Base-by-base conservation (phyloP, 2,888 invertebrate genomes). In the Ligdia adustata region DNA sequence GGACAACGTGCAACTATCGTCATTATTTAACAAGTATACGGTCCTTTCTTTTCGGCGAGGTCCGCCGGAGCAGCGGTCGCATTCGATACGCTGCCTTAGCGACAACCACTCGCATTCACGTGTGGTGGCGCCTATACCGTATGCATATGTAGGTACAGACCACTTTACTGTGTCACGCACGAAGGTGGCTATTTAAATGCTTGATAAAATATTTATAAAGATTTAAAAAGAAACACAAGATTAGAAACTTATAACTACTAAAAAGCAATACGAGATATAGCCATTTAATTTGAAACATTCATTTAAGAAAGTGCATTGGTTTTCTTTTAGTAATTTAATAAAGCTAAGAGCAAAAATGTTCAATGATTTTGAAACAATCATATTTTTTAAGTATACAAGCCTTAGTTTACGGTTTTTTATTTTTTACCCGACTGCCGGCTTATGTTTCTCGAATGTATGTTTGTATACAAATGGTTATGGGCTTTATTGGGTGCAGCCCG, bases 11-110 rank as follows among this genome's bases (percentile, higher is more conserved):
- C 86, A 82, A 85, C 87, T 81, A 82, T 85, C 74, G 87, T 85
- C 87, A 85, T 87, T 86, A 87, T 87, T 87, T 82, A 85, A 86
- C 80, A 77, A 74, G 63, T 76, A 79, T 79, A 78, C 84, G 68
- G 80, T 89, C 89, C 89, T 89, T 89, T 89, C 88, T 87, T 89
- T 89, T 88, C 78, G 79, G 59, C 79, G 79, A 79, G 83, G 82
- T 70, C 73, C 68, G 73, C 66, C 61, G 69, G 59, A 41, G 62
- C 57, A 59, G 59, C 64, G 34, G 47, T 70, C 75, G 71, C 89
- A 89, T 80, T 88, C 84, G 76, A 81, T 69, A 79, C 77, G 75
- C 72, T 62, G 79, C 84, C 77, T 80, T 81, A 81, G 77, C 61
- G 68, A 68, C 72, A 70, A 71, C 45, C 81, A 54, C 80, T 74